These are phyloP conservation scores for Caenorhabditis brenneri DNA, from an alignment of 1,140 invertebrate species.

Conservation along the genomic window DNA sequence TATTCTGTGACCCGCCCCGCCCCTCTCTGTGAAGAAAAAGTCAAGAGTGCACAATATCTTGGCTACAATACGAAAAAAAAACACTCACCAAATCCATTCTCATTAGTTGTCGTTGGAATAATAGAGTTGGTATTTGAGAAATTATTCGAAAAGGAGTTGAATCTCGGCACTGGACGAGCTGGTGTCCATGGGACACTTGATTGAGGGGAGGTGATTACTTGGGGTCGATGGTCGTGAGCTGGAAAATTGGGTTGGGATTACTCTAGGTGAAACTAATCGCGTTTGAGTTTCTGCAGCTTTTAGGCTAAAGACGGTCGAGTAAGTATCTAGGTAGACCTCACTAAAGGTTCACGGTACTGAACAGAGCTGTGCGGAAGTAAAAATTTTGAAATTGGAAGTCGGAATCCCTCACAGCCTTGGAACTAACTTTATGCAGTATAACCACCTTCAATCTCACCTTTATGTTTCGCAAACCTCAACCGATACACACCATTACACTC, in stretches of 20 bases:
- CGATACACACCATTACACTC: conserved; percentile 26
- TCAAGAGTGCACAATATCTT: too few relatives aligned
- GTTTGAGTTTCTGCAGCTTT: too few relatives aligned
- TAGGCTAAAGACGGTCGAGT: too few relatives aligned
- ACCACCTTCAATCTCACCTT: neutral
- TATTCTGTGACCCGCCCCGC: too few relatives aligned
- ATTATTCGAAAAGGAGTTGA: neutral
- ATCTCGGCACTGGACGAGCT: neutral
- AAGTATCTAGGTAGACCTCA: too few relatives aligned
- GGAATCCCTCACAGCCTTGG: too few relatives aligned
- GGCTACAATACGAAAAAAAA: too few relatives aligned
- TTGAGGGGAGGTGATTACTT: neutral
- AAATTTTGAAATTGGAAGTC: too few relatives aligned
- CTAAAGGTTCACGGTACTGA: too few relatives aligned
- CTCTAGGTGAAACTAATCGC: neutral
- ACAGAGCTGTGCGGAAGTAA: too few relatives aligned
- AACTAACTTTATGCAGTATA: too few relatives aligned
- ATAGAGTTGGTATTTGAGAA: neutral
- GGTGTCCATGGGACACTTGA: conserved; percentile 35
- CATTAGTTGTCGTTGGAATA: neutral
- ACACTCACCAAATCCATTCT: conserved; percentile 10
- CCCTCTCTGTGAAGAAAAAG: too few relatives aligned
- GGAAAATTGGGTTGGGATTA: neutral
- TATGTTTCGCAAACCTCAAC: neutral
- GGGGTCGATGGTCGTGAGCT: conserved; percentile 35